Evolutionary conservation across 2,888 invertebrate species (phyloP).

Genomic region (Drosophila emarginata): DNA sequence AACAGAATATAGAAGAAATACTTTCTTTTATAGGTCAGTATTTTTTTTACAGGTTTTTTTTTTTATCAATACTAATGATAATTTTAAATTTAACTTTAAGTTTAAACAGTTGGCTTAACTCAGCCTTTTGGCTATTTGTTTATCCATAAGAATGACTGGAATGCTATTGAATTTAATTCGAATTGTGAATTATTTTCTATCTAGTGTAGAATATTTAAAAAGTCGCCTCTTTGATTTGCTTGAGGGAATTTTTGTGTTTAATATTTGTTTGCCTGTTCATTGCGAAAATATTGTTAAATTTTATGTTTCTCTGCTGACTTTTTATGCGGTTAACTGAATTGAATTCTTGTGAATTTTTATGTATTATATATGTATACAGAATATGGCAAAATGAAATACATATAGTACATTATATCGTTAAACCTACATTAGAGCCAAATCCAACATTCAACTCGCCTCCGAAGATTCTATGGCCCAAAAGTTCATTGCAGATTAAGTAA

Average conservation of each 20-base stretch:
- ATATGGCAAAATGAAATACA: slow-evolving; percentile 2
- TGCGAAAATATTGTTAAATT: slow-evolving; percentile 18
- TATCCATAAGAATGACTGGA: too few relatives aligned
- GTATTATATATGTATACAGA: not conserved
- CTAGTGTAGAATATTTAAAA: too few relatives aligned
- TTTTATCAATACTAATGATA: too few relatives aligned
- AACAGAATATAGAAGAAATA: too few relatives aligned
- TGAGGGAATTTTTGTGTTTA: slow-evolving; percentile 14
- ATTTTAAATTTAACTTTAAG: too few relatives aligned
- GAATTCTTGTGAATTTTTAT: slow-evolving; percentile 4
- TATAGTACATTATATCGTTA: slow-evolving; percentile 15
- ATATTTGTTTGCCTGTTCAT: slow-evolving; percentile 15
- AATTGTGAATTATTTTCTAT: too few relatives aligned
- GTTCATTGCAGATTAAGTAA: slow-evolving; percentile 35
- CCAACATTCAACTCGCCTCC: not conserved
- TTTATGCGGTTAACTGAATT: not conserved
- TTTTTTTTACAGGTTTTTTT: too few relatives aligned
- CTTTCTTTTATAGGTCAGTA: too few relatives aligned
- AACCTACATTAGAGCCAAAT: slow-evolving; percentile 16
- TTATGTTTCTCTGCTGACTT: not conserved
- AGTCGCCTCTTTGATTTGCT: too few relatives aligned
- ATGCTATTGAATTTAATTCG: too few relatives aligned
- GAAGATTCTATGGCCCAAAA: slow-evolving; percentile 33
- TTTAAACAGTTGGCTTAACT: too few relatives aligned
- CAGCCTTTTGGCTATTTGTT: too few relatives aligned